Conservation (phyloP, 2,888 invertebrate genomes). For the Aspidiotus destructor region DNA sequence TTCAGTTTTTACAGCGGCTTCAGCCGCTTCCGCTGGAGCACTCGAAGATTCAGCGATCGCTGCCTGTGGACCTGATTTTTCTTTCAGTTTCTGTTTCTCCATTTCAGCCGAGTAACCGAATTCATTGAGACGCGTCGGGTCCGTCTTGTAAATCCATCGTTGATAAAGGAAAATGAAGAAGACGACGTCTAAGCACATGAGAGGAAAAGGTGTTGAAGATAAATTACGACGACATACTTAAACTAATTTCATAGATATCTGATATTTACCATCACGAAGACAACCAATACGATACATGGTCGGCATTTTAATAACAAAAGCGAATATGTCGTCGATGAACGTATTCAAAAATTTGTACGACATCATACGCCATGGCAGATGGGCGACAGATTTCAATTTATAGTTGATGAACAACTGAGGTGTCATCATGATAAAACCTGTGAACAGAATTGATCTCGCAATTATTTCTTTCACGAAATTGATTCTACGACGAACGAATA, state of each 20-base stretch:
- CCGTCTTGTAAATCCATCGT: conserved; percentile 96
- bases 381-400: conserved; percentile 97
- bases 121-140: conserved; percentile 89
- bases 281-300: conserved; percentile 96
- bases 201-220: neutral
- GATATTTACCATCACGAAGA: conserved; percentile 75
- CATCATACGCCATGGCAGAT: conserved; percentile 99
- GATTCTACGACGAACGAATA: conserved; percentile 7
- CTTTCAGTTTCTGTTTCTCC: conserved; percentile 43
- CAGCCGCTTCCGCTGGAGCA: conserved; percentile 7
- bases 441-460: conserved; percentile 30
- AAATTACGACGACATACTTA: neutral
- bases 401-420: conserved; percentile 99
- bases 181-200: conserved; percentile 65
- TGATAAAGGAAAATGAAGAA: conserved; percentile 99
- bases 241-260: neutral
- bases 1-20: conserved; percentile 33
- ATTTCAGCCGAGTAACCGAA: conserved; percentile 96
- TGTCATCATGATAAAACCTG: conserved; percentile 99
- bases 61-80: neutral
- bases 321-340: conserved; percentile 99
- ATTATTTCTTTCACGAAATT: neutral
- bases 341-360: conserved; percentile 99
- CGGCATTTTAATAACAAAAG: conserved; percentile 99
- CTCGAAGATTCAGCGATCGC: conserved; percentile 21